Evolutionary conservation across 1,140 invertebrate genomes (phyloP).

Genomic region (Drosophila obscura): DNA sequence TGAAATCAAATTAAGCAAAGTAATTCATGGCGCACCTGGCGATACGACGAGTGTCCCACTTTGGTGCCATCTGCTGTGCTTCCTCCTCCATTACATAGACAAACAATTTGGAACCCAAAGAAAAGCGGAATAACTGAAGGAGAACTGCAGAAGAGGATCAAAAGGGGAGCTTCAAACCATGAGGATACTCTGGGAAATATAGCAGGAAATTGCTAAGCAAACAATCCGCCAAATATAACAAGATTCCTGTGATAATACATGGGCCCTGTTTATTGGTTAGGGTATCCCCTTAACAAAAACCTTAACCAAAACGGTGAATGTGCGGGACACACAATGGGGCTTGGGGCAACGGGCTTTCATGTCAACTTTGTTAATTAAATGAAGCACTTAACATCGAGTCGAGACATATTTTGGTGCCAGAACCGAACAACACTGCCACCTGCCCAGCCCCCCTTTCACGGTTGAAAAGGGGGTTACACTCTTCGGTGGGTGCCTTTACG

Average conservation of each 20-base stretch:
- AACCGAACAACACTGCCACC: background rate
- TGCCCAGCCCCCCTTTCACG: background rate
- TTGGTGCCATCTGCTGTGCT: slow-evolving; percentile 28
- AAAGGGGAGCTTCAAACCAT: background rate
- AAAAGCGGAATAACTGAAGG: background rate
- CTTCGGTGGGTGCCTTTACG: slow-evolving; percentile 2
- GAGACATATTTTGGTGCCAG: slow-evolving; percentile 64
- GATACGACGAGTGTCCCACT: slow-evolving; percentile 41
- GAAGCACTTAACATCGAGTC: slow-evolving; percentile 77
- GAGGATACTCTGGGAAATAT: slow-evolving; percentile 14
- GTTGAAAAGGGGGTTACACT: slow-evolving; percentile 2
- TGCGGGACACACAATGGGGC: slow-evolving; percentile 35
- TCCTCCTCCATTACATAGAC: slow-evolving; percentile 16
- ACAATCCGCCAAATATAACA: background rate
- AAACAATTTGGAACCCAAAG: slow-evolving; percentile 28
- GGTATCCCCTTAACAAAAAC: slow-evolving; percentile 22
- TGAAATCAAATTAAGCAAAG: slow-evolving; percentile 54
- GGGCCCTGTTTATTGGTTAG: background rate
- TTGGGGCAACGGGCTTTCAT: slow-evolving; percentile 57
- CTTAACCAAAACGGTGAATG: slow-evolving; percentile 23
- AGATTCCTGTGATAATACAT: background rate
- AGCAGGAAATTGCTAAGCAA: background rate
- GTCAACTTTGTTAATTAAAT: slow-evolving; percentile 82
- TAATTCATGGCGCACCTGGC: slow-evolving; percentile 55
- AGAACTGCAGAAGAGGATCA: too few species aligned